Conservation (phyloP, 2,797 vertebrate genomes). For the Sebastes elongatus region DNA sequence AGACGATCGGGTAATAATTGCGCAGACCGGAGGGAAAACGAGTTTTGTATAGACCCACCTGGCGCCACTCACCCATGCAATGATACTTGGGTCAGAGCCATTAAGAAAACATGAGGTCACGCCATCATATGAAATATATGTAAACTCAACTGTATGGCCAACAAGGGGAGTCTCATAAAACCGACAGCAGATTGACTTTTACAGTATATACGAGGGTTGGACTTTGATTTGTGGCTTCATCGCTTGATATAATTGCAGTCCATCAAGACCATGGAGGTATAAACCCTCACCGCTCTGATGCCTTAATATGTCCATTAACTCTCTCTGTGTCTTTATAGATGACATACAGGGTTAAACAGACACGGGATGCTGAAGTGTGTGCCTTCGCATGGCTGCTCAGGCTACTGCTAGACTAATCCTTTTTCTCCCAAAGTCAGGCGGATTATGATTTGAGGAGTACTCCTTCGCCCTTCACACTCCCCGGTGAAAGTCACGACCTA, state of each 20-base stretch:
- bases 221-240: constrained; percentile 33
- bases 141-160: constrained; percentile 16
- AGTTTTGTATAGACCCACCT: constrained; percentile 15
- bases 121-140: constrained; percentile 26
- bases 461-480: constrained; percentile 71
- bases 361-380: constrained; percentile 18
- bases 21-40: not conserved
- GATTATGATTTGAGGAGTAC: constrained; percentile 67
- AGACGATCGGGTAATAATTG: constrained; percentile 19
- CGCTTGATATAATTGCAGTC: constrained; percentile 2
- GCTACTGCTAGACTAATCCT: constrained; percentile 55
- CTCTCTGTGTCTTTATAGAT: not conserved
- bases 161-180: not conserved
- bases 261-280: constrained; percentile 12
- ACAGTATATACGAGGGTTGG: not conserved
- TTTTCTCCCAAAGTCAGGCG: constrained; percentile 65
- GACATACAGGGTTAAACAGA: constrained; percentile 40
- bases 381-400: constrained; percentile 34
- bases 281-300: constrained; percentile 9
- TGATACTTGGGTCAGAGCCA: constrained; percentile 37
- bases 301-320: constrained; percentile 24
- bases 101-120: constrained; percentile 52
- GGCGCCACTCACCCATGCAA: constrained; percentile 32
- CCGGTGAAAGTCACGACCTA: constrained; percentile 71
- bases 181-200: constrained; percentile 4